Evolutionary conservation across 2,888 invertebrate genomes (phyloP).

Genomic region (Cloeon dipterum): DNA sequence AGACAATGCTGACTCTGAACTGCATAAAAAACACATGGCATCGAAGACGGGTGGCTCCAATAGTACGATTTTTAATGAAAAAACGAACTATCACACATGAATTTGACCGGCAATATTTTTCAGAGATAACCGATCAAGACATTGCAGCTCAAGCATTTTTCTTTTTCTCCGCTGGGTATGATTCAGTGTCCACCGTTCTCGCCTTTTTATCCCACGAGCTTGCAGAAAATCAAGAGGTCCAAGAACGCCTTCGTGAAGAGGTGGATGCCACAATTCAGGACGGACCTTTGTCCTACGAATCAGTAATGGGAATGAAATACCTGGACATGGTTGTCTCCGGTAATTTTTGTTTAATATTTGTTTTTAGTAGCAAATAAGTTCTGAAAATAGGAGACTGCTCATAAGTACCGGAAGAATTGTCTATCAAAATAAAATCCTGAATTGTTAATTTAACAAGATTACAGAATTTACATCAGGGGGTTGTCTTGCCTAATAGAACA

Average conservation of each 20-base stretch:
- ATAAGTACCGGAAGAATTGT: too few relatives aligned
- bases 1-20: too few relatives aligned
- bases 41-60: neutral
- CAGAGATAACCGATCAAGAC: constrained; percentile 2
- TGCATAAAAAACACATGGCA: neutral
- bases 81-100: too few relatives aligned
- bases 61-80: neutral
- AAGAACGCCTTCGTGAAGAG: constrained; percentile 11
- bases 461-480: too few relatives aligned
- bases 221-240: constrained; percentile 12
- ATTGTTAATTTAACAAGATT: too few relatives aligned
- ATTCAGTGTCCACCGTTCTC: constrained; percentile 13
- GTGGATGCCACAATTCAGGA: constrained; percentile 11
- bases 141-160: constrained; percentile 10
- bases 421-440: too few relatives aligned
- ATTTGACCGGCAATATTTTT: neutral
- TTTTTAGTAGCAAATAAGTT: too few relatives aligned
- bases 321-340: constrained; percentile 28
- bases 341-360: too few relatives aligned
- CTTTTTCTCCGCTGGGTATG: constrained; percentile 14
- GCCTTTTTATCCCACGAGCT: constrained; percentile 11
- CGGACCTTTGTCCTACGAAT: constrained; percentile 10
- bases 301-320: constrained; percentile 26
- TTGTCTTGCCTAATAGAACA: too few relatives aligned
- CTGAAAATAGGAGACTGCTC: too few relatives aligned